These are phyloP conservation scores for Drosophila antonietae DNA, from an alignment of 2,888 invertebrate species.

Conservation along the genomic window DNA sequence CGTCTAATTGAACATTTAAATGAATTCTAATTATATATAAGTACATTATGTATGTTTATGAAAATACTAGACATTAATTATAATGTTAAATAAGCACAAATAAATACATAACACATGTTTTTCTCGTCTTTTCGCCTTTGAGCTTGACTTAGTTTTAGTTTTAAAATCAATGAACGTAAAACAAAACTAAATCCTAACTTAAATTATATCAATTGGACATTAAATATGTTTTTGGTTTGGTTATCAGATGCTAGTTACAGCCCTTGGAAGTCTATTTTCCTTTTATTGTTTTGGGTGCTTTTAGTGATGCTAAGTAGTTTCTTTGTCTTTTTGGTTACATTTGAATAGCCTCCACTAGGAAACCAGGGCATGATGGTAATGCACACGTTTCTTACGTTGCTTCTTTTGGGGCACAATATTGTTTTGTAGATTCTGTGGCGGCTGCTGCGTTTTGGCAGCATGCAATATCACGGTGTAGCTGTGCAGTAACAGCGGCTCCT, in stretches of 20 bases:
- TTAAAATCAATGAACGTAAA: conserved; percentile 55
- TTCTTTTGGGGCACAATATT: conserved; percentile 38
- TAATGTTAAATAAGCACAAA: conserved; percentile 63
- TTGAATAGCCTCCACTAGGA: conserved; percentile 71
- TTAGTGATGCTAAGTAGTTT: conserved; percentile 45
- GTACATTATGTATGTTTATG: conserved; percentile 43
- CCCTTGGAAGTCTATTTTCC: conserved; percentile 64
- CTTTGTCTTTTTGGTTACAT: conserved; percentile 39
- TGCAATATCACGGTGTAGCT: conserved; percentile 72
- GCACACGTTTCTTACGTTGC: conserved; percentile 63
- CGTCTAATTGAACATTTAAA: conserved; percentile 51
- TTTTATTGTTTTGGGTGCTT: conserved; percentile 12
- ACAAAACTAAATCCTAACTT: conserved; percentile 76
- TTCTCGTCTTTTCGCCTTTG: conserved; percentile 17
- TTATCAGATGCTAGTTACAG: conserved; percentile 71
- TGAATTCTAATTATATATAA: conserved; percentile 48
- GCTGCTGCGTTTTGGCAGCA: conserved; percentile 36
- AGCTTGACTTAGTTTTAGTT: conserved; percentile 56
- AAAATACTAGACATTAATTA: conserved; percentile 57
- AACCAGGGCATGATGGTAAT: conserved; percentile 72
- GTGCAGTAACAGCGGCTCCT: conserved; percentile 59
- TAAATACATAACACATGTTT: conserved; percentile 64
- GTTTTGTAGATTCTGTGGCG: conserved; percentile 37
- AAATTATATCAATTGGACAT: conserved; percentile 71
- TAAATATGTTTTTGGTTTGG: conserved; percentile 79